Evolutionary conservation across 2,113 vertebrate genomes (phyloP), one percentile per base, ranked within the genome.

Genomic region (Channa maculata): DNA sequence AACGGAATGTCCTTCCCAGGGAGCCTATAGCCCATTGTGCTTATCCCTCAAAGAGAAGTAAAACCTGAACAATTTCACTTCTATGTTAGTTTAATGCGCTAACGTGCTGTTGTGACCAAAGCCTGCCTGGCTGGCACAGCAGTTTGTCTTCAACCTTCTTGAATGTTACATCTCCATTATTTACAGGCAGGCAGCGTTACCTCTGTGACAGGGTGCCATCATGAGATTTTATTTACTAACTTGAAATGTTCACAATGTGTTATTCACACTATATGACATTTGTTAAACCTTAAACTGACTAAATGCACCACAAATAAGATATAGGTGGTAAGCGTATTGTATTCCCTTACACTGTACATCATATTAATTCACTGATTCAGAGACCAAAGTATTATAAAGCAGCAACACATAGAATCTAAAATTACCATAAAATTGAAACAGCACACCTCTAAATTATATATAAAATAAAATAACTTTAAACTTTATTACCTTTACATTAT

Each of bases 141-240:
- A 78, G 55, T 50, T 34, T 77, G 79, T 69, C 77, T 59, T 76
- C 39, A 61, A 53, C 34, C 79, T 89, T 89, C 87, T 87, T 89
- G 87, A 88, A 80, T 73, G 75, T 80, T 83, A 80, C 75, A 86
- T 85, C 69, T 73, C 65, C 75, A 51, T 65, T 66, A 79, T 73
- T 37, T 46, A 38, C 53, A 55, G 10, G 10, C 46, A 57, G 59
- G 33, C 68, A 52, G 11, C 77, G 77, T 64, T 48, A 61, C 8
- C 44, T 65, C 13, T 57, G 55, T 70, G 24, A 63, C 45, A 61
- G 39, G 3, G 24, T 24, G 24, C 24, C 24, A 24, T 24, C 14
- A 46, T 24, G 8, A 45, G 33, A 50, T 12, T 5, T 52, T 39
- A 11, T 24, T 36, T 8, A 51, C 38, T 65, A 2, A 49, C 4